Evolutionary conservation across 1,140 invertebrate species (phyloP), one percentile per base, ranked within the genome.

Genomic region (Anoplophora glabripennis): DNA sequence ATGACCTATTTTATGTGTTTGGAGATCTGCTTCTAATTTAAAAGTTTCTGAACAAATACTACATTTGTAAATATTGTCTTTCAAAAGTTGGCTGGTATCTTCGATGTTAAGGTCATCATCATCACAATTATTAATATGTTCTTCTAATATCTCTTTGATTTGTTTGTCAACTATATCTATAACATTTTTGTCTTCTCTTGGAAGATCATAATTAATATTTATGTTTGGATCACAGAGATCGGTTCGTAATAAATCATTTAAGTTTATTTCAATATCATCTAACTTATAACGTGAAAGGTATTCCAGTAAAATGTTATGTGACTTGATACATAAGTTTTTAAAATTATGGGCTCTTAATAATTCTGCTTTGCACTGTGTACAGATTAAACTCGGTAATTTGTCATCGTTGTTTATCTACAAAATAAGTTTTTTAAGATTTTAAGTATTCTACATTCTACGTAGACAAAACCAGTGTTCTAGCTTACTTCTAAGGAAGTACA

Each of bases 1-100:
- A 64, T 69, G 68, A 18, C 56, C 37, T 17, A 69, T 65, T 35
- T 54, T 41, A 37, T 69, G 68, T 15, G 55, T 62, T 34, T 60
- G 12, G 34, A 65, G 62, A 57, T 69, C 68, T 11, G 54, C 21
- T 5, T 28, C 21, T 28, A 53, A 36, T 36, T 36, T 52, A 36
- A 53, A 59, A 45, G 48, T 33, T 49, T 59, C 49, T 17, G 33
- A 52, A 53, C 49, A 59, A 33, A 44, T 36, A 15, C 46, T 35
- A 28, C 48, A 59, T 14, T 42, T 28, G 11, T 34, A 36, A n/a
- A n/a, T 28, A 28, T 28, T 28, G 35, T 51, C n/a, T n/a, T 21
- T 47, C 34, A 47, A 12, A n/a, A 47, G 21, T 47, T 40, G 11
- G 11, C 14, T 12, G 8, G 11, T 12, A 40, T 12, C 11, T 40